phyloP scores from a whole-genome alignment of 2,888 invertebrate species.

The Acronicta aceris region DNA sequence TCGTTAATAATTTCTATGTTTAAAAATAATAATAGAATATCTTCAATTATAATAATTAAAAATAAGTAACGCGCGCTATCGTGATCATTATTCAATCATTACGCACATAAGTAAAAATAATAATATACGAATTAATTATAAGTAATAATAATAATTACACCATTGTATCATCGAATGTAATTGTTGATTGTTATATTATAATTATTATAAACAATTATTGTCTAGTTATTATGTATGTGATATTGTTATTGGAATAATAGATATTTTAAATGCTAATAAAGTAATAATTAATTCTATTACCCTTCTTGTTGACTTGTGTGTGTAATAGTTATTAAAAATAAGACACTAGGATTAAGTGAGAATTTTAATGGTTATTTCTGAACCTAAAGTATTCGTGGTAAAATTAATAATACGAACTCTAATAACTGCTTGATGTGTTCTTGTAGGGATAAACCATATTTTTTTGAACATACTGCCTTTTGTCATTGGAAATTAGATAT shows the following conservation, averaged over 20 bases:
- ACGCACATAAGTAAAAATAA: conserved; percentile 76
- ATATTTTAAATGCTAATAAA: conserved; percentile 82
- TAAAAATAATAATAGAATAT: conserved; percentile 58
- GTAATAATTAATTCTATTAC: conserved; percentile 77
- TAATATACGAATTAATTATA: conserved; percentile 82
- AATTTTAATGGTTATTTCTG: conserved; percentile 57
- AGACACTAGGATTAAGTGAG: conserved; percentile 61
- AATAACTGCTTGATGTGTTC: conserved; percentile 55
- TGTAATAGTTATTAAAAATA: conserved; percentile 74
- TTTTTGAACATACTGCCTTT: conserved; percentile 42
- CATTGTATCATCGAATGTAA: conserved; percentile 85
- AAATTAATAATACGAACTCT: conserved; percentile 33
- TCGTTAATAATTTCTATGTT: conserved; percentile 58
- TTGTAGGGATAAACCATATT: conserved; percentile 34
- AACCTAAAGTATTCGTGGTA: conserved; percentile 43
- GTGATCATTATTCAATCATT: conserved; percentile 77
- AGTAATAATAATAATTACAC: conserved; percentile 74
- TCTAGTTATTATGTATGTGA: conserved; percentile 87
- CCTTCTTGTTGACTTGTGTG: conserved; percentile 86
- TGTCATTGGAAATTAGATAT: conserved; percentile 30
- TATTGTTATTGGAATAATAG: conserved; percentile 87
- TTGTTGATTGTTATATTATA: conserved; percentile 85
- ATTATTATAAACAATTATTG: conserved; percentile 78
- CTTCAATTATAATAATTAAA: conserved; percentile 51
- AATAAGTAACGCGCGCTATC: conserved; percentile 59